Evolutionary conservation across 2,888 invertebrate species (phyloP), one percentile per base, ranked within the genome.

Genomic region (Epirrhoe tristata): DNA sequence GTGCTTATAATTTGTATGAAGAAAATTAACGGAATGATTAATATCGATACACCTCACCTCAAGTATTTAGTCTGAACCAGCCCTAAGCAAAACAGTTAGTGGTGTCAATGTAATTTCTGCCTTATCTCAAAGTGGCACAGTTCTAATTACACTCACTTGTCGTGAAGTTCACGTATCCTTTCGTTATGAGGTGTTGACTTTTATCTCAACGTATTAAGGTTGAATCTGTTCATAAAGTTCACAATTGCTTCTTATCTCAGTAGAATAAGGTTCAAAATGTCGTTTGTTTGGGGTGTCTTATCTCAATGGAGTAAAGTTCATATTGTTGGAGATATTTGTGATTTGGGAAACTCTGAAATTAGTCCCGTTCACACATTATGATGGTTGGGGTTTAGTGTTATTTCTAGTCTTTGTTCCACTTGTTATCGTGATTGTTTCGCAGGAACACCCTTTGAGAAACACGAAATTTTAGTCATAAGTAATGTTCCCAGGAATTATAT

Each of bases 341-440:
- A 39, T 56, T 57, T 65, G 7, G 58, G 43, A 46, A 58, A 48
- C 57, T 62, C 54, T 17, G 60, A 61, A 68, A 69, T 71, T 69
- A 69, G 58, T 10, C 58, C 43, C 60, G 58, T 70, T 69, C 70
- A 68, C 70, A 72, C 69, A 63, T 58, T 70, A 65, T 61, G 68
- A 69, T 60, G 63, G 36, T 60, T 60, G 65, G 50, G 60, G 66
- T 69, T 62, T 48, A 69, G 58, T 71, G 63, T 69, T 71, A 67
- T 69, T 62, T 32, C 58, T 39, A 53, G 54, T 31, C 36, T 55
- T 71, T 73, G 70, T 71, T 60, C 43, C 55, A 54, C 24, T 63
- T 67, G 65, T 31, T 66, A 64, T 71, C 64, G 8, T 16, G 16
- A 14, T 34, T 58, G 31, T 16, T 50, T 16, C 14, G 48, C 24